Evolutionary conservation across 2,113 vertebrate genomes (phyloP).

Genomic region (Ictalurus punctatus): DNA sequence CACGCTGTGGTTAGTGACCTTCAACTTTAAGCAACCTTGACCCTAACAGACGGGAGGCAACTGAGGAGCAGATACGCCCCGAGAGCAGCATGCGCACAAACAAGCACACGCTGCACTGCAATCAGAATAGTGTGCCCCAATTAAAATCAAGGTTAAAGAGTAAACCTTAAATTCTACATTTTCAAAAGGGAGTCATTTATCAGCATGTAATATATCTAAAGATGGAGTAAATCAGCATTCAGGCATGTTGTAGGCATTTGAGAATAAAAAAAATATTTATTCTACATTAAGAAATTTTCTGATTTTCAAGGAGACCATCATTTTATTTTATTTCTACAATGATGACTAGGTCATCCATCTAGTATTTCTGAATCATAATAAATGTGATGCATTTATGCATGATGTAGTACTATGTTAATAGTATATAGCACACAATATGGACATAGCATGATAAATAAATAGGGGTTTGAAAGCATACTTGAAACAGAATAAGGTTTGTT

Average conservation of each 20-base stretch:
- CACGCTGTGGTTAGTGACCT: constrained; percentile 68
- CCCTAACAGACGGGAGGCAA: constrained; percentile 70
- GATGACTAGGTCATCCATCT: neutral
- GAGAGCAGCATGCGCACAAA: constrained; percentile 45
- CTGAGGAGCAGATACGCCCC: constrained; percentile 60
- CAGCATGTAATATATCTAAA: neutral
- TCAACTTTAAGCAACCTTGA: constrained; percentile 75
- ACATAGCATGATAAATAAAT: too few species aligned
- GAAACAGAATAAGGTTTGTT: neutral
- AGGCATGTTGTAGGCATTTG: neutral
- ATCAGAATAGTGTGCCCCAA: neutral
- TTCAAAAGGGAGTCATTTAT: neutral
- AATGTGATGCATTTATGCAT: neutral
- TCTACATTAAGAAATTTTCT: neutral
- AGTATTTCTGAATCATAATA: neutral
- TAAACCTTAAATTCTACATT: neutral
- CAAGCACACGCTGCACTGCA: neutral
- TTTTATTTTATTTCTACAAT: neutral
- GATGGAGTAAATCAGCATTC: neutral
- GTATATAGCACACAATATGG: neutral
- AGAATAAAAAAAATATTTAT: neutral
- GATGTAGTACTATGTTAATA: neutral
- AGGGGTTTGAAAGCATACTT: neutral
- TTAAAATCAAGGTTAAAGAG: constrained; percentile 3
- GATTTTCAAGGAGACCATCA: neutral